A percentile compares a stretch with the other conserved stretches of the same genome.
phyloP scores from a whole-genome alignment of 2,113 vertebrate species.

The Mus spicilegus region DNA sequence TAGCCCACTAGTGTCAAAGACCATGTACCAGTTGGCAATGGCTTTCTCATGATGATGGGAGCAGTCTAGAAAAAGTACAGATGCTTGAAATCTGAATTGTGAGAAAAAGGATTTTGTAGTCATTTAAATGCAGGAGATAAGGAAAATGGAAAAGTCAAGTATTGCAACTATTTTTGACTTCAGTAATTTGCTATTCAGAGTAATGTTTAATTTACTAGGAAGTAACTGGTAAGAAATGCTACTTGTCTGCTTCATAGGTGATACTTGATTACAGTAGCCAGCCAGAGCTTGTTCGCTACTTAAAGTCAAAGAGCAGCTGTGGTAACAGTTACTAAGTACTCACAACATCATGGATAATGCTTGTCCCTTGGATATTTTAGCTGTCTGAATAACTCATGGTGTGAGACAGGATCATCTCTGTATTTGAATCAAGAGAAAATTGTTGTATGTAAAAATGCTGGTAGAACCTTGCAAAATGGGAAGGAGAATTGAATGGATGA shows the following conservation, averaged over 20 bases:
- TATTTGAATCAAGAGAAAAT: neutral
- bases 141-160: neutral
- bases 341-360: neutral
- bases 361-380: too few species aligned
- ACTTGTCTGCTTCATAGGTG: neutral
- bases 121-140: neutral
- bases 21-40: too few species aligned
- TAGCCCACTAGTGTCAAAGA: neutral
- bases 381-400: neutral
- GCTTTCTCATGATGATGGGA: too few species aligned
- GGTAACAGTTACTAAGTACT: neutral
- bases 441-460: neutral
- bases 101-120: neutral
- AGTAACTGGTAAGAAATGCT: neutral
- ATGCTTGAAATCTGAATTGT: neutral
- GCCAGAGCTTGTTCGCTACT: rapidly evolving
- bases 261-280: neutral
- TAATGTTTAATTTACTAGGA: neutral
- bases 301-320: neutral
- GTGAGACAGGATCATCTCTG: neutral
- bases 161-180: neutral
- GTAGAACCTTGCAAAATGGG: neutral
- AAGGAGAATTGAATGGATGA: neutral
- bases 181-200: neutral
- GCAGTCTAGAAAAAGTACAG: neutral